Percentiles rank a stretch among this genome's conserved stretches.
These are phyloP conservation scores for Turritopsis rubra DNA, from an alignment of 30 jellyfish, hydroid and myxozoan genomes.

Conservation along the genomic window DNA sequence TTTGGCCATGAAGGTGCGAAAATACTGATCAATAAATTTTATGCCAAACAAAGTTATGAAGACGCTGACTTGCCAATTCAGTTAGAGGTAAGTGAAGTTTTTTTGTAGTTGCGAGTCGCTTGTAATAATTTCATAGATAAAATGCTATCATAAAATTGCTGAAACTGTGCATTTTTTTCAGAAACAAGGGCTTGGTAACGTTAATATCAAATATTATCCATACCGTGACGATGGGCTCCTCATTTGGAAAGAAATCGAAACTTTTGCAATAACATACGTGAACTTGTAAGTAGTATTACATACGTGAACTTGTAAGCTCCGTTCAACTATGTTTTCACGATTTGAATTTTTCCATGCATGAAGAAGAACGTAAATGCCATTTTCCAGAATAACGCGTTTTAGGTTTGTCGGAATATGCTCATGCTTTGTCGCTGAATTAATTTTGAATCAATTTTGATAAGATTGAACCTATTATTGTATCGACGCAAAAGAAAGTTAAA, in stretches of 20 bases:
- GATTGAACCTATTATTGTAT: too few relatives aligned
- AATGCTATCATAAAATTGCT: too few relatives aligned
- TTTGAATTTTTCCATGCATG: too few relatives aligned
- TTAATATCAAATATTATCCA: conserved; percentile 48
- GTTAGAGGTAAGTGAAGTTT: neutral
- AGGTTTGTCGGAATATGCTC: too few relatives aligned
- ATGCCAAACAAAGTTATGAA: conserved; percentile 34
- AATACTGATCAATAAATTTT: conserved; percentile 49
- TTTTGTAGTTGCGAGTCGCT: too few relatives aligned
- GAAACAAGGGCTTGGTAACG: conserved; percentile 29
- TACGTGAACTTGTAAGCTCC: too few relatives aligned
- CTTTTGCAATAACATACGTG: conserved; percentile 46
- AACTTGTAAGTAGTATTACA: conserved; percentile 39
- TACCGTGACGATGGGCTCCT: conserved; percentile 75
- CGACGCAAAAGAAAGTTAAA: too few relatives aligned
- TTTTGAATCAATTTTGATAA: too few relatives aligned
- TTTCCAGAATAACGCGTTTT: neutral
- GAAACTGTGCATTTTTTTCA: neutral
- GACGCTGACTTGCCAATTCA: conserved; percentile 15
- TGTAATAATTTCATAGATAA: too few relatives aligned
- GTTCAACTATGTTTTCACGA: neutral
- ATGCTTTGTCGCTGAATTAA: too few relatives aligned
- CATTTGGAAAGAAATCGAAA: conserved; percentile 31
- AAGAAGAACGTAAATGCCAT: neutral
- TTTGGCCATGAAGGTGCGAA: conserved; percentile 86